Percentiles rank a stretch among this genome's conserved stretches.
phyloP scores from a whole-genome alignment of 2,797 vertebrate genomes.

The Knipowitschia caucasica region DNA sequence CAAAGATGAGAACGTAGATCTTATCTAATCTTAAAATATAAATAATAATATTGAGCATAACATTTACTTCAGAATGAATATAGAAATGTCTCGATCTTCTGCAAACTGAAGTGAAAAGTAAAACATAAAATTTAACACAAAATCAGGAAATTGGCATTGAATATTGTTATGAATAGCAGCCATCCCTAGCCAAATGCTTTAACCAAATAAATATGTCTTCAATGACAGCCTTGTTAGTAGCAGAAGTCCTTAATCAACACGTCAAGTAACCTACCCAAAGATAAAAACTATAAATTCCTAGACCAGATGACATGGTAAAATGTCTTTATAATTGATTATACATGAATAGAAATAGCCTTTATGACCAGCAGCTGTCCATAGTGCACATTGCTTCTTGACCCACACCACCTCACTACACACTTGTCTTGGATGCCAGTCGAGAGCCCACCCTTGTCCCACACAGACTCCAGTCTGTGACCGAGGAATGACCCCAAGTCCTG shows the following conservation, averaged over 20 bases:
- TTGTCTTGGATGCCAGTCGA: conserved; percentile 20
- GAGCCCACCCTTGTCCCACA: conserved; percentile 33
- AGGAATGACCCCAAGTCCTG: conserved; percentile 58
- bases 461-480: conserved; percentile 52
- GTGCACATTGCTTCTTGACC: conserved; percentile 1
- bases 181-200: no score
- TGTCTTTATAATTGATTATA: conserved; percentile 5
- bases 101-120: no score
- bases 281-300: not conserved
- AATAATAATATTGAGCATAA: no score
- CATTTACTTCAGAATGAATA: no score
- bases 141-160: no score
- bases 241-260: not conserved
- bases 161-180: no score
- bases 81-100: no score
- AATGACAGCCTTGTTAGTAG: not conserved
- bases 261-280: not conserved
- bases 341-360: conserved; percentile 1
- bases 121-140: no score
- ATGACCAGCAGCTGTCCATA: not conserved
- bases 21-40: no score
- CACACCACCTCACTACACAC: conserved; percentile 15
- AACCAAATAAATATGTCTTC: no score
- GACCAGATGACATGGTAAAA: not conserved
- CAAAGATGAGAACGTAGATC: conserved; percentile 14